These are phyloP conservation scores for Eueides isabella DNA, from an alignment of 1,140 invertebrate genomes.

Conservation along the genomic window DNA sequence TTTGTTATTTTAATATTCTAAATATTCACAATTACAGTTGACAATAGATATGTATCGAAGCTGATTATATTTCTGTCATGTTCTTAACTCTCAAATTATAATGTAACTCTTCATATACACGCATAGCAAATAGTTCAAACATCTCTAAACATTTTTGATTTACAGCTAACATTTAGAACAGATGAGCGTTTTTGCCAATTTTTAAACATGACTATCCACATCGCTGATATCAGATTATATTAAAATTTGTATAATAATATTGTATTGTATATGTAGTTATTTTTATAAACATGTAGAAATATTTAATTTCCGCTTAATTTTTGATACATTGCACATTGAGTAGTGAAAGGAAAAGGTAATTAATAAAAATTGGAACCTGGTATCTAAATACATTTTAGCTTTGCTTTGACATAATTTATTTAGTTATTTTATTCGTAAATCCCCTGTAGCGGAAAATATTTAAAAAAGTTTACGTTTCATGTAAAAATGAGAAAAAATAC, in stretches of 20 bases:
- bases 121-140: background rate
- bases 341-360: no score
- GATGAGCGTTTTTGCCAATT: background rate
- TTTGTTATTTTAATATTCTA: no score
- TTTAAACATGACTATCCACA: background rate
- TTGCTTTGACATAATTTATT: no score
- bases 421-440: background rate
- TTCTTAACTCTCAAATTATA: background rate
- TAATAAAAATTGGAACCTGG: no score
- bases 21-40: no score
- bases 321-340: no score
- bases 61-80: no score
- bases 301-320: no score
- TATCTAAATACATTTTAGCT: no score
- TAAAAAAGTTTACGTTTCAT: background rate
- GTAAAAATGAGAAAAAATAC: background rate
- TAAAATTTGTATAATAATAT: background rate
- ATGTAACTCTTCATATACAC: background rate
- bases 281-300: no score
- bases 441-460: background rate
- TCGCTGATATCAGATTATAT: background rate
- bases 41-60: no score
- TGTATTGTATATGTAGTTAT: background rate
- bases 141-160: slow-evolving; percentile 1
- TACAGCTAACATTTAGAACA: background rate